A percentile compares a stretch with the other conserved stretches of the same genome.
phyloP scores from a whole-genome alignment of 2,888 invertebrate genomes.

The Cantharis flavilabris region DNA sequence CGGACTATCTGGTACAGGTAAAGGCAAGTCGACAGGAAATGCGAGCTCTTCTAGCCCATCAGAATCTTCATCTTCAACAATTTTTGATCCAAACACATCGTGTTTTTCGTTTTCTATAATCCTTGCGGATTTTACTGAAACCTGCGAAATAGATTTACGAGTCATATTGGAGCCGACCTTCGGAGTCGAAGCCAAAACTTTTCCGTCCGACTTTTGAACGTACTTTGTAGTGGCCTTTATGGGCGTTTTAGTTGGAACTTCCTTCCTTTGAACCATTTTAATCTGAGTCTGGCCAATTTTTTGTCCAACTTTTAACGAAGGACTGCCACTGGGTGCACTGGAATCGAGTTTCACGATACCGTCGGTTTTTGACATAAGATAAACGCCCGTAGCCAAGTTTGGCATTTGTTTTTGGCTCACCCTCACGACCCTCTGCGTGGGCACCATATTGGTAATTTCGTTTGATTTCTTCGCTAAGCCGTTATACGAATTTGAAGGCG shows the following conservation, averaged over 20 bases:
- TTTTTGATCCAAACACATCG: background rate
- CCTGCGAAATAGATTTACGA: background rate
- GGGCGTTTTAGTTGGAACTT: background rate
- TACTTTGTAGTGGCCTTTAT: background rate
- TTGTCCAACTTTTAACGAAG: constrained; percentile 56
- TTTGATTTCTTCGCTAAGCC: constrained; percentile 45
- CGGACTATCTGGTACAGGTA: constrained; percentile 66
- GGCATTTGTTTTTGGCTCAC: constrained; percentile 77
- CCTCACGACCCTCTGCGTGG: constrained; percentile 72
- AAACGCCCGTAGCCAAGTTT: constrained; percentile 66
- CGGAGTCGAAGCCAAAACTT: constrained; percentile 21
- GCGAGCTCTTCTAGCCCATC: constrained; percentile 69
- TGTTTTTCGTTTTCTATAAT: background rate
- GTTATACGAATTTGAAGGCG: constrained; percentile 30
- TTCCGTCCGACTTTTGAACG: background rate
- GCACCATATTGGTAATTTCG: constrained; percentile 53
- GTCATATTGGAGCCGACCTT: constrained; percentile 32
- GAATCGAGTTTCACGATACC: constrained; percentile 75
- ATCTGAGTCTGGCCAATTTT: constrained; percentile 59
- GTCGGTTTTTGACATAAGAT: constrained; percentile 77
- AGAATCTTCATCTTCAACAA: constrained; percentile 46
- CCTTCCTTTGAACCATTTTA: constrained; percentile 51
- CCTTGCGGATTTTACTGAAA: background rate
- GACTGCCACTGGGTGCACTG: constrained; percentile 51
- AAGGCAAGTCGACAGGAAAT: constrained; percentile 62